A percentile compares a stretch with the other conserved stretches of the same genome.
Evolutionary conservation across 2,113 vertebrate species (phyloP).

Genomic region (Sinocyclocheilus maitianheensis): DNA sequence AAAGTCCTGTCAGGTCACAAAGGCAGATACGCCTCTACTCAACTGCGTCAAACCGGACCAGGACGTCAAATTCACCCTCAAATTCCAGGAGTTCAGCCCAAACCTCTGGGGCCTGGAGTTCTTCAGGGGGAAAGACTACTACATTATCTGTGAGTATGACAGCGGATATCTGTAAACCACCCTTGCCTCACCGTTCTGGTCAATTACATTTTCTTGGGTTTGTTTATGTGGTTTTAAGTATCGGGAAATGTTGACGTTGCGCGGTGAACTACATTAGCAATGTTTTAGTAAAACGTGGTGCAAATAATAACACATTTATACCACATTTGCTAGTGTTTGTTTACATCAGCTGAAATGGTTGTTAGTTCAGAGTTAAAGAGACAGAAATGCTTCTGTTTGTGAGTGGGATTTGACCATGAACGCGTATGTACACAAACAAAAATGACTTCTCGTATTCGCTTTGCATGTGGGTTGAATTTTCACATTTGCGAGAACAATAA

Average conservation of each 20-base stretch:
- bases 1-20: slow-evolving; percentile 96
- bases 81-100: slow-evolving; percentile 99
- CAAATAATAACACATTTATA: slow-evolving; percentile 1
- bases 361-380: slow-evolving; percentile 2
- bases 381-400: background rate
- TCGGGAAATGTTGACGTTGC: background rate
- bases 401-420: background rate
- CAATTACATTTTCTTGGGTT: background rate
- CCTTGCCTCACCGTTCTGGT: background rate
- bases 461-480: slow-evolving; percentile 36
- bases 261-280: background rate
- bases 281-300: slow-evolving; percentile 8
- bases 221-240: slow-evolving; percentile 21
- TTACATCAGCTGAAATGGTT: background rate
- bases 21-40: slow-evolving; percentile 94
- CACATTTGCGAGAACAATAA: slow-evolving; percentile 6
- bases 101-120: slow-evolving; percentile 99
- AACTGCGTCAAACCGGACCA: slow-evolving; percentile 98
- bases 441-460: background rate
- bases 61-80: slow-evolving; percentile 98
- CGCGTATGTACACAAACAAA: background rate
- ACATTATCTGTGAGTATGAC: slow-evolving; percentile 96
- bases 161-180: background rate
- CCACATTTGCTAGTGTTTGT: background rate
- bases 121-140: slow-evolving; percentile 95